These are phyloP conservation scores for Galaxias olidus DNA, from an alignment of 2,797 vertebrate genomes.

Conservation along the genomic window DNA sequence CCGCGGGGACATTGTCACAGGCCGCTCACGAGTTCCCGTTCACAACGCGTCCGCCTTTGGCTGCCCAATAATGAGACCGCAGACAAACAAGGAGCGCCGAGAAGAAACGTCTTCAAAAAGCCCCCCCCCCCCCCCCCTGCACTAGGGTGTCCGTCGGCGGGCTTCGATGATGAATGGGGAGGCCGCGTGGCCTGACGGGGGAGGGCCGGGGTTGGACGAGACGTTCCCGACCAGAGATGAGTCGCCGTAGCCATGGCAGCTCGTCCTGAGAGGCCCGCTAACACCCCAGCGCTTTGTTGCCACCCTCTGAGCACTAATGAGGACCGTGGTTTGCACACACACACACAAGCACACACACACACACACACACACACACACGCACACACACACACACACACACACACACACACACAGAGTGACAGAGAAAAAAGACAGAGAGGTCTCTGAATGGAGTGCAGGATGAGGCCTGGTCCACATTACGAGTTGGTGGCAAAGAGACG, in stretches of 20 bases:
- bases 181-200: too few relatives aligned
- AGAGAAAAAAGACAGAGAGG: conserved; percentile 13
- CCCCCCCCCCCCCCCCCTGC: too few relatives aligned
- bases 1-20: not conserved
- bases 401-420: too few relatives aligned
- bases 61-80: too few relatives aligned
- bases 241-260: not conserved
- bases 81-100: too few relatives aligned
- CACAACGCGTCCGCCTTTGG: not conserved
- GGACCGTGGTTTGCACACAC: conserved; percentile 31
- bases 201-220: too few relatives aligned
- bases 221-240: too few relatives aligned
- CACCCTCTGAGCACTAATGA: conserved; percentile 59
- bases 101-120: too few relatives aligned
- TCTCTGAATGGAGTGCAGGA: conserved; percentile 46
- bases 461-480: conserved; percentile 73
- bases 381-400: conserved; percentile 6
- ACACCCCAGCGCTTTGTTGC: conserved; percentile 33
- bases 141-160: too few relatives aligned
- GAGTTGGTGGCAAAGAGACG: conserved; percentile 62
- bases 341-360: conserved; percentile 15
- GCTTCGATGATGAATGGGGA: too few relatives aligned
- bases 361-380: conserved; percentile 24
- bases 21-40: not conserved
- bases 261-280: conserved; percentile 6